Conservation (phyloP, 2,113 vertebrate species). For the Rhynchomys soricoides region DNA sequence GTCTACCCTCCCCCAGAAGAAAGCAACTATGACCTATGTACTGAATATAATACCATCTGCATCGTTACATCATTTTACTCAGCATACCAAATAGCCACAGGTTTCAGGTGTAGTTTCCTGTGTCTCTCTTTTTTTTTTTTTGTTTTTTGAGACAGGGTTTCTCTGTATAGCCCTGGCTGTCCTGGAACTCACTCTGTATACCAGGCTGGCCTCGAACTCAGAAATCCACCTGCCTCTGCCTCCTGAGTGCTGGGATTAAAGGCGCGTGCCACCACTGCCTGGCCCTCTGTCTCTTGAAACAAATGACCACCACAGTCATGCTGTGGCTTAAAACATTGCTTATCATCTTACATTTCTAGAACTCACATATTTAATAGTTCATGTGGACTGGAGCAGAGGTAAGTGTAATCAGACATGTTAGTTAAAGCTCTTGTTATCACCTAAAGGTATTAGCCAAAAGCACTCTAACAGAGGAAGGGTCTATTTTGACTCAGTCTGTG, state of each 20-base stretch:
- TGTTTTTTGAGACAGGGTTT: too few species aligned
- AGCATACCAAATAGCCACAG: background rate
- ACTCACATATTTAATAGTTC: background rate
- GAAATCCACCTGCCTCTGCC: too few species aligned
- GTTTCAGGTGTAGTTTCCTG: background rate
- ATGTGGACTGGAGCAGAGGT: background rate
- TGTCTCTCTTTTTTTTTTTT: too few species aligned
- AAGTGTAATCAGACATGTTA: rapidly evolving
- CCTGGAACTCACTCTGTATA: too few species aligned
- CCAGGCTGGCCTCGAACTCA: too few species aligned
- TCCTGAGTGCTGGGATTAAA: too few species aligned
- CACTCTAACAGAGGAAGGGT: background rate
- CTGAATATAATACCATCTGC: background rate
- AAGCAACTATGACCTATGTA: background rate
- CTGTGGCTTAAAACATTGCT: background rate
- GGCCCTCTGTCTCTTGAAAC: background rate
- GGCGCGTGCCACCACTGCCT: too few species aligned
- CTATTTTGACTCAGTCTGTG: background rate
- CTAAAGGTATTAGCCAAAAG: background rate
- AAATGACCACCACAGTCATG: background rate
- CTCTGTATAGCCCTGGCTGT: too few species aligned
- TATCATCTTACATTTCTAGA: background rate
- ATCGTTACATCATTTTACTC: background rate
- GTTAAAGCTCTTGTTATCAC: background rate
- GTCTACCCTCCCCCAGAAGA: background rate